A percentile compares a stretch with the other conserved stretches of the same genome.
Evolutionary conservation across 2,113 vertebrate species (phyloP).

Genomic region (Hippocampus guttulatus): DNA sequence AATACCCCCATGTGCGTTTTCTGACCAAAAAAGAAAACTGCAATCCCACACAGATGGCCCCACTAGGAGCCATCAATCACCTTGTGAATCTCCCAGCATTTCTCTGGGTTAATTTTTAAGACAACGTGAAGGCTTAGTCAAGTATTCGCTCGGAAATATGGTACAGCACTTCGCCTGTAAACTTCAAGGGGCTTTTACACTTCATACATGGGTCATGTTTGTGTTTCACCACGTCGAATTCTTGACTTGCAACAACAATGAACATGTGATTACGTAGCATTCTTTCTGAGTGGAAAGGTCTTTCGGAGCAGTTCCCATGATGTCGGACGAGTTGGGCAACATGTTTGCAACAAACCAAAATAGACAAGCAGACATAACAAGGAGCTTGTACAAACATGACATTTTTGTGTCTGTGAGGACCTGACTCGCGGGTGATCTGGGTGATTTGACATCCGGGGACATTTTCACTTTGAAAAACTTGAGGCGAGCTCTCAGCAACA

Average conservation of each 20-base stretch:
- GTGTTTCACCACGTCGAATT: conserved; percentile 2
- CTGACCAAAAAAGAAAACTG: conserved; percentile 64
- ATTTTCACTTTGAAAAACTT: conserved; percentile 39
- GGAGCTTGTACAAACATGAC: conserved; percentile 59
- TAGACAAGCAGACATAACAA: conserved; percentile 62
- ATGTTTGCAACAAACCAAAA: conserved; percentile 63
- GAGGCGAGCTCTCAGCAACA: conserved; percentile 23
- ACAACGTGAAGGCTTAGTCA: conserved; percentile 37
- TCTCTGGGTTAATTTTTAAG: conserved; percentile 36
- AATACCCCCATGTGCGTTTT: conserved; percentile 55
- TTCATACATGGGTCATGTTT: conserved; percentile 1
- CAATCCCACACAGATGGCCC: conserved; percentile 64
- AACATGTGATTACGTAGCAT: conserved; percentile 28
- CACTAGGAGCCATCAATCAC: conserved; percentile 68
- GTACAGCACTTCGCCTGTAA: background rate
- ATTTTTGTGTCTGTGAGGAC: conserved; percentile 60
- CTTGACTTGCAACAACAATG: conserved; percentile 19
- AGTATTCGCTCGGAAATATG: conserved; percentile 36
- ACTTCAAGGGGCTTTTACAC: conserved; percentile 4
- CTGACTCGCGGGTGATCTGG: conserved; percentile 41
- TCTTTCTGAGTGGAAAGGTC: conserved; percentile 40
- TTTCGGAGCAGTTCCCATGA: conserved; percentile 61
- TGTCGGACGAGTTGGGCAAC: conserved; percentile 40
- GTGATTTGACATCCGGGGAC: conserved; percentile 35
- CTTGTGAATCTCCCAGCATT: conserved; percentile 54